Percentiles rank a stretch among this genome's conserved stretches.
Evolutionary conservation across 2,888 invertebrate species (phyloP).

Genomic region (Polyploca ridens): DNA sequence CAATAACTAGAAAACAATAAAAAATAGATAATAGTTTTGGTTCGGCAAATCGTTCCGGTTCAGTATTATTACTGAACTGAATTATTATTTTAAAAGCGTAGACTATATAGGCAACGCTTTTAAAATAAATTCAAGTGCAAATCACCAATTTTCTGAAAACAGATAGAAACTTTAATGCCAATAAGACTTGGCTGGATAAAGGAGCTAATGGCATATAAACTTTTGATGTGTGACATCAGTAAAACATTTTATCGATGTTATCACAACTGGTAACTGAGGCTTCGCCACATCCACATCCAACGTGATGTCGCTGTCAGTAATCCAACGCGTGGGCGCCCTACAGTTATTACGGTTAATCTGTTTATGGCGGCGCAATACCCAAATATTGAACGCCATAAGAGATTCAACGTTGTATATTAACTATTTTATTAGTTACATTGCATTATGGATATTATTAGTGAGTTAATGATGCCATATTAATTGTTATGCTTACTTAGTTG

Average conservation of each 20-base stretch:
- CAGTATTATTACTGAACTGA: too few relatives aligned
- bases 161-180: background rate
- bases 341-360: constrained; percentile 27
- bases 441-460: background rate
- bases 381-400: constrained; percentile 28
- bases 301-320: background rate
- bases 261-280: background rate
- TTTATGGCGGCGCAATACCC: constrained; percentile 20
- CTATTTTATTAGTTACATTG: constrained; percentile 1
- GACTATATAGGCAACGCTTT: too few relatives aligned
- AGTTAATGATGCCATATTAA: background rate
- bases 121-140: background rate
- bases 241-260: background rate
- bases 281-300: background rate
- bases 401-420: background rate
- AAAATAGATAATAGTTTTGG: too few relatives aligned
- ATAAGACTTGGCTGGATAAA: background rate
- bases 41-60: too few relatives aligned
- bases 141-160: background rate
- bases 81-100: too few relatives aligned
- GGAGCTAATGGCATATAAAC: constrained; percentile 16
- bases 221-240: constrained; percentile 7
- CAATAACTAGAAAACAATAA: too few relatives aligned
- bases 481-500: background rate
- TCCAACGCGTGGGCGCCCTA: constrained; percentile 21